phyloP scores from a whole-genome alignment of 2,888 invertebrate genomes.

The Drosophila austrosaltans region DNA sequence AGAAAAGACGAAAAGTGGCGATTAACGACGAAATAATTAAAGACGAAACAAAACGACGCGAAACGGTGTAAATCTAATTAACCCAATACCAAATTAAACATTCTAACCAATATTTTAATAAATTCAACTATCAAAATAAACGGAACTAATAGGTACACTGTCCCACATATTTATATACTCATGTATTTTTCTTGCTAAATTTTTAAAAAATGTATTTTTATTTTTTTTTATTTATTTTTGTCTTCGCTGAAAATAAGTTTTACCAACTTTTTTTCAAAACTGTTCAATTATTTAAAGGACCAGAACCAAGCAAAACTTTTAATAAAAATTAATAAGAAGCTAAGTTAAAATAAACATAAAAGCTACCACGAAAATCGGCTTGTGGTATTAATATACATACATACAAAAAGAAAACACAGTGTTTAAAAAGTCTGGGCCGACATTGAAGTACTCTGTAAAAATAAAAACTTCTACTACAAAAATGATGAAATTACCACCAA shows the following conservation, averaged over 20 bases:
- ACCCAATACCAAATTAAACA: no score
- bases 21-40: no score
- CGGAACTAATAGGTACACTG: no score
- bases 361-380: conserved; percentile 40
- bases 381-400: conserved; percentile 33
- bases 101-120: no score
- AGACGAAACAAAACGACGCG: no score
- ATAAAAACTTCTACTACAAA: conserved; percentile 1
- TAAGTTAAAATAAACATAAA: conserved; percentile 29
- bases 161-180: not conserved
- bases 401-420: conserved; percentile 13
- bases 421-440: not conserved
- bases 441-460: not conserved
- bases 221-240: no score
- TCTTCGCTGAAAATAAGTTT: conserved; percentile 5
- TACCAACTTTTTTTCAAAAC: conserved; percentile 13
- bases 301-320: conserved; percentile 34
- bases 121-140: no score
- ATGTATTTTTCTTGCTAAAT: conserved; percentile 3
- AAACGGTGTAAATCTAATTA: no score
- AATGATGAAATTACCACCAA: no score
- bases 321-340: conserved; percentile 49
- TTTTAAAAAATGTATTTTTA: not conserved
- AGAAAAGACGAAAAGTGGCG: no score
- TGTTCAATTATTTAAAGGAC: conserved; percentile 43